phyloP scores from a whole-genome alignment of 1,140 invertebrate species.

The Drosophila asahinai region DNA sequence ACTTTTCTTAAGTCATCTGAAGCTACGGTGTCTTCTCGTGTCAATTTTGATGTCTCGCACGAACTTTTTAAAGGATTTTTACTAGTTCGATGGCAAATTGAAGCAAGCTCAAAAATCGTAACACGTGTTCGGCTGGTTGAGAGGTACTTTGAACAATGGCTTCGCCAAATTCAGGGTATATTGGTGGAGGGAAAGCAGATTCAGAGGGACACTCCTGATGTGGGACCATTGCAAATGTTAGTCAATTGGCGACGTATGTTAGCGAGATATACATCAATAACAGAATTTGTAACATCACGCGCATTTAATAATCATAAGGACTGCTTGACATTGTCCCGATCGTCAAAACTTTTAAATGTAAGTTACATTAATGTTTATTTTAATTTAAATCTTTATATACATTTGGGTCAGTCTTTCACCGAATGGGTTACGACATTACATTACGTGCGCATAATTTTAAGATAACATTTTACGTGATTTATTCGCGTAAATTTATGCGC shows the following conservation, averaged over 20 bases:
- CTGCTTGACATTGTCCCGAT: slow-evolving; percentile 89
- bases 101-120: slow-evolving; percentile 64
- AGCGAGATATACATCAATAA: slow-evolving; percentile 91
- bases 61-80: slow-evolving; percentile 71
- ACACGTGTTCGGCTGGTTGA: slow-evolving; percentile 60
- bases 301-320: slow-evolving; percentile 88
- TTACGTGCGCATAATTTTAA: too few species aligned
- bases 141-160: slow-evolving; percentile 66
- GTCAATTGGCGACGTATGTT: slow-evolving; percentile 93
- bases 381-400: too few species aligned
- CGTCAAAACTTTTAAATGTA: slow-evolving; percentile 90
- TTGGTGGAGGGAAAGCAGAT: slow-evolving; percentile 88
- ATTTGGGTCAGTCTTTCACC: too few species aligned
- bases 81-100: slow-evolving; percentile 72
- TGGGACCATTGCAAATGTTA: slow-evolving; percentile 92
- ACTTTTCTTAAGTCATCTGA: slow-evolving; percentile 84
- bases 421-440: too few species aligned
- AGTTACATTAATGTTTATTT: slow-evolving; percentile 1
- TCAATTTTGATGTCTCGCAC: slow-evolving; percentile 62
- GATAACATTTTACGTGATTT: too few species aligned
- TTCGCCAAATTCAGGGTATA: slow-evolving; percentile 77
- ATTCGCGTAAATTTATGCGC: too few species aligned
- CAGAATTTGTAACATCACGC: slow-evolving; percentile 90
- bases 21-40: slow-evolving; percentile 50
- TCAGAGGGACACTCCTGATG: slow-evolving; percentile 91